phyloP scores from a whole-genome alignment of 2,888 invertebrate species.

The Linhomoeus sp. region DNA sequence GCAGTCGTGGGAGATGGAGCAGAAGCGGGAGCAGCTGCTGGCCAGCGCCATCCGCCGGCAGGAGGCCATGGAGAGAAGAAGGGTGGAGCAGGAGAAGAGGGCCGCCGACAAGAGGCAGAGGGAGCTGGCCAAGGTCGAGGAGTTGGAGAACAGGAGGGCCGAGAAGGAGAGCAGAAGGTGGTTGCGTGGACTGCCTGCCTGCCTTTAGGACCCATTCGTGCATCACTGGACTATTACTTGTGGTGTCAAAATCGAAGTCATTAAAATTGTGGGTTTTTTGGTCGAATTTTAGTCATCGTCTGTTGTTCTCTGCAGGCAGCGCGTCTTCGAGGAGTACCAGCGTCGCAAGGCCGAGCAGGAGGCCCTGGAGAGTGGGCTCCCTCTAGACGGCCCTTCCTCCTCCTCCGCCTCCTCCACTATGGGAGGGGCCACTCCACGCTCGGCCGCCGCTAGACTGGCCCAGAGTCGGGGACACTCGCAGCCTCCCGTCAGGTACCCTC shows the following conservation, averaged over 20 bases:
- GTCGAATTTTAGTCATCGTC: no score
- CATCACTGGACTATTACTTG: no score
- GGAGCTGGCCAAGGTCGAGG: not conserved
- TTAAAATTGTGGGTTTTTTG: no score
- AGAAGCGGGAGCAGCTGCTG: conserved; percentile 1
- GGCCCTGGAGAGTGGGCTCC: not conserved
- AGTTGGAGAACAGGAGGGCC: not conserved
- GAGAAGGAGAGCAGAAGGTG: not conserved
- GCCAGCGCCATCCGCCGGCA: not conserved
- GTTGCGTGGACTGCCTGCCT: not conserved
- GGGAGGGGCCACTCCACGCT: no score
- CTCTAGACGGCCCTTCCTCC: no score
- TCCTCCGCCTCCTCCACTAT: no score
- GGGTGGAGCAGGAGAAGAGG: not conserved
- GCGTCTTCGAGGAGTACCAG: conserved; percentile 6
- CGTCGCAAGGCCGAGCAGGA: conserved; percentile 5
- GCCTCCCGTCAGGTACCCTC: not conserved
- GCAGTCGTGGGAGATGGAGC: conserved; percentile 1
- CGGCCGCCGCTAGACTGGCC: not conserved
- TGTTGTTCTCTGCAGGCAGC: conserved; percentile 6
- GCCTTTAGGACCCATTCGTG: not conserved
- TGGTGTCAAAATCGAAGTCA: no score
- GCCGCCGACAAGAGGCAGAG: not conserved
- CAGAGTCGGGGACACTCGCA: not conserved
- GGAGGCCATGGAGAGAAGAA: not conserved